phyloP scores from a whole-genome alignment of 1,140 invertebrate species.

The Probaryconus sp. region DNA sequence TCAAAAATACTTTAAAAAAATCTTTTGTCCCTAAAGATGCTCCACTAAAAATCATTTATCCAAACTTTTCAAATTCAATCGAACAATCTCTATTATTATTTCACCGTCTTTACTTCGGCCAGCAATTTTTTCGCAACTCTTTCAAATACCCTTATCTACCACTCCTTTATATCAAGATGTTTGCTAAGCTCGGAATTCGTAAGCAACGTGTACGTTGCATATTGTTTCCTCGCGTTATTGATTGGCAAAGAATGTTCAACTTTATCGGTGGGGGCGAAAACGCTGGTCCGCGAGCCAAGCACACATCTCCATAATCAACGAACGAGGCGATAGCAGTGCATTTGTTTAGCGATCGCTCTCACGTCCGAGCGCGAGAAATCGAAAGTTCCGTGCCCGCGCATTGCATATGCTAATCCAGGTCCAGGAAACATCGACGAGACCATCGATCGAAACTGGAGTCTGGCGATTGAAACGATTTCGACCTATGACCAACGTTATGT shows the following conservation, averaged over 20 bases:
- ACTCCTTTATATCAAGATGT: no score
- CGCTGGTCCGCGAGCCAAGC: background rate
- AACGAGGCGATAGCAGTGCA: conserved; percentile 1
- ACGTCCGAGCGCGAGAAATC: conserved; percentile 38
- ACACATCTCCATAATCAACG: conserved; percentile 43
- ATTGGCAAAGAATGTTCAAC: background rate
- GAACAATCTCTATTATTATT: no score
- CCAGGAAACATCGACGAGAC: conserved; percentile 20
- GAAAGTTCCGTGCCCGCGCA: conserved; percentile 37
- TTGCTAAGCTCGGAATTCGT: background rate
- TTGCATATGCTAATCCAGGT: conserved; percentile 51
- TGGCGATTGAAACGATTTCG: conserved; percentile 37
- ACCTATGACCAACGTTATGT: conserved; percentile 19
- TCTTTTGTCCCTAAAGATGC: no score
- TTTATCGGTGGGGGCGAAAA: conserved; percentile 4
- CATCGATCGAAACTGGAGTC: conserved; percentile 24
- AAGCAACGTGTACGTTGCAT: background rate
- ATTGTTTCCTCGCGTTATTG: background rate
- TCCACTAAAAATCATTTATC: no score
- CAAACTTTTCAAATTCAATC: no score
- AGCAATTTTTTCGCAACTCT: no score
- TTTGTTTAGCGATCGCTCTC: conserved; percentile 45
- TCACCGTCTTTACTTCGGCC: no score
- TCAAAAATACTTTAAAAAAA: no score
- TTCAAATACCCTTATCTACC: no score